Evolutionary conservation across 2,797 vertebrate genomes (phyloP), one percentile per base, ranked within the genome.

Genomic region (Ataeniobius toweri): DNA sequence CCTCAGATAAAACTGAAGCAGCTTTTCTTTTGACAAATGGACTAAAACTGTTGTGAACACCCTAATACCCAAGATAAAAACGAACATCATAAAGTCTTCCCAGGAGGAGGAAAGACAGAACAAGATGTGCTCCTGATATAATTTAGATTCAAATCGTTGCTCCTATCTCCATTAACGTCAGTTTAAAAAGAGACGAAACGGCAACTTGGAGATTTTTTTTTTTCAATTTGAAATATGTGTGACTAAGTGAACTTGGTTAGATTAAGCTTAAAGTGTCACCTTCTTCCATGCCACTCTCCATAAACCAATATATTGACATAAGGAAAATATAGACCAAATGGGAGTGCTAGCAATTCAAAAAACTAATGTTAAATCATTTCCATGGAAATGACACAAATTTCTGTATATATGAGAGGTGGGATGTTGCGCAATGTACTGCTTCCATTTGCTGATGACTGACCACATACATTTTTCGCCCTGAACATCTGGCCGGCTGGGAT

Each of bases 371-470:
- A 36, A 36, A 36, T 36, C 31, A 36, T 36, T 36, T 36, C 31
- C 36, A 24, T 18, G 58, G 63, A 55, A 10, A 63, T 80, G 50
- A 85, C 65, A 81, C 31, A 41, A 70, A 67, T 18, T 56, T 65
- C 44, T 12, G 75, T 87, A 90, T 80, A 90, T 90, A 81, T 80
- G 81, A 72, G 44, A 68, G 75, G 86, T 90, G 79, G 22, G 26
- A 44, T 71, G 50, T 89, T 82, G 76, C 24, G 44, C 72, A 87
- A 87, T 28, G 18, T 26, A 14, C 39, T 73, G 46, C 46, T 8
- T 50, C 50, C 77, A 41, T 76, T 56, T 81, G 41, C 71, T 48
- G 13, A 10, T 3, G 44, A 26, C 9, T 0, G 26, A 73, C 74
- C 31, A 58, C 61, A 6, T 88, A 81, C 82, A 46, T 74, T 58